These are phyloP conservation scores for Gibbula magus DNA, from an alignment of 2,888 invertebrate genomes.

Conservation along the genomic window DNA sequence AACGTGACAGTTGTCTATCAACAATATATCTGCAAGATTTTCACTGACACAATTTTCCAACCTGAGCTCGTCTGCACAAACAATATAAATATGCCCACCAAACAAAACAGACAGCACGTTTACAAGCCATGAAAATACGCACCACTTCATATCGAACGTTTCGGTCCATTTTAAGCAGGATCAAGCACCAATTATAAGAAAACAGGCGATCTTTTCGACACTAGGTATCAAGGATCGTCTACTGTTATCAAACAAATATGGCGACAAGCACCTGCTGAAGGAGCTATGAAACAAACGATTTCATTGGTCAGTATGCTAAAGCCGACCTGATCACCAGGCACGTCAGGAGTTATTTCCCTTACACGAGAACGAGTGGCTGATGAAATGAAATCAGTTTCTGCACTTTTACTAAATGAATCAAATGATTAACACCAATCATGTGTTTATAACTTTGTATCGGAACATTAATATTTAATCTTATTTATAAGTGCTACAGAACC, in stretches of 20 bases:
- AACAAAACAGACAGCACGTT: neutral
- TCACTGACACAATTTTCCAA: no score
- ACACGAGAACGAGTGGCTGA: no score
- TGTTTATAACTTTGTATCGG: no score
- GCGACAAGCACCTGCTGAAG: neutral
- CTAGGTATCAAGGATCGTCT: neutral
- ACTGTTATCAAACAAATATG: neutral
- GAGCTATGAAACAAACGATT: neutral
- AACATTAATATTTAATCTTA: no score
- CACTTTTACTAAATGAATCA: no score
- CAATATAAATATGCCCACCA: neutral
- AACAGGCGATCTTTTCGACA: neutral
- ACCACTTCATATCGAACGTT: slow-evolving; percentile 25
- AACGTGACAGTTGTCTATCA: neutral
- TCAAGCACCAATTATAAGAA: neutral
- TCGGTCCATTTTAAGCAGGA: slow-evolving; percentile 23
- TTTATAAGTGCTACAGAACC: no score
- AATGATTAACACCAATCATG: no score
- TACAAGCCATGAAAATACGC: neutral
- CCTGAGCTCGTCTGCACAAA: neutral
- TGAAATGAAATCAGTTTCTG: no score
- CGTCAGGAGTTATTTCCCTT: no score
- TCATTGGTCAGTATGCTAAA: neutral
- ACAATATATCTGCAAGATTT: neutral
- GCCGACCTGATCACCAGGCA: no score